phyloP scores from a whole-genome alignment of 2,113 vertebrate species.

The Heteronetta atricapilla region DNA sequence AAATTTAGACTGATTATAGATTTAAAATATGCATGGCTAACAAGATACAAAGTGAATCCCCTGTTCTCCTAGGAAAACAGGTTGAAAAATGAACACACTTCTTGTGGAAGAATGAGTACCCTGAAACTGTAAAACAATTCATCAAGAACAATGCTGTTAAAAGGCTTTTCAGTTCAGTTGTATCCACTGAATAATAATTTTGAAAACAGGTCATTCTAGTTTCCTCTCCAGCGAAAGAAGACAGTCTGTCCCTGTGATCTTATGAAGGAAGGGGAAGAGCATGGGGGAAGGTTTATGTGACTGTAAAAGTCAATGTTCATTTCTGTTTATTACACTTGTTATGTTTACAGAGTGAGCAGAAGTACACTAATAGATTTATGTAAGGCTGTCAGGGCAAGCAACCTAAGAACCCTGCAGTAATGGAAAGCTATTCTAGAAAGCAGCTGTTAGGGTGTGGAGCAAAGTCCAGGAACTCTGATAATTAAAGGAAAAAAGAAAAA shows the following conservation, averaged over 20 bases:
- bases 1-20: background rate
- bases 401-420: background rate
- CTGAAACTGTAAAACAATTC: background rate
- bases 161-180: background rate
- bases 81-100: background rate
- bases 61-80: background rate
- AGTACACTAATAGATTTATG: background rate
- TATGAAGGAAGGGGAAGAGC: background rate
- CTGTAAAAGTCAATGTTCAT: background rate
- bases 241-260: background rate
- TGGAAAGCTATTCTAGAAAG: background rate
- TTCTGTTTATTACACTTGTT: background rate
- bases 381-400: background rate
- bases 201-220: background rate
- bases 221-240: background rate
- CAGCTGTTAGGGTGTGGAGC: background rate
- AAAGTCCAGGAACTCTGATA: background rate
- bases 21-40: background rate
- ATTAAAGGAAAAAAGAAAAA: too few species aligned
- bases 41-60: background rate
- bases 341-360: background rate
- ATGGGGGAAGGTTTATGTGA: background rate
- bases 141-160: background rate
- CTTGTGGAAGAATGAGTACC: background rate
- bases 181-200: background rate